A percentile compares a stretch with the other conserved stretches of the same genome.
These are phyloP conservation scores for Bombus breviceps DNA, from an alignment of 1,140 invertebrate genomes.

Conservation along the genomic window DNA sequence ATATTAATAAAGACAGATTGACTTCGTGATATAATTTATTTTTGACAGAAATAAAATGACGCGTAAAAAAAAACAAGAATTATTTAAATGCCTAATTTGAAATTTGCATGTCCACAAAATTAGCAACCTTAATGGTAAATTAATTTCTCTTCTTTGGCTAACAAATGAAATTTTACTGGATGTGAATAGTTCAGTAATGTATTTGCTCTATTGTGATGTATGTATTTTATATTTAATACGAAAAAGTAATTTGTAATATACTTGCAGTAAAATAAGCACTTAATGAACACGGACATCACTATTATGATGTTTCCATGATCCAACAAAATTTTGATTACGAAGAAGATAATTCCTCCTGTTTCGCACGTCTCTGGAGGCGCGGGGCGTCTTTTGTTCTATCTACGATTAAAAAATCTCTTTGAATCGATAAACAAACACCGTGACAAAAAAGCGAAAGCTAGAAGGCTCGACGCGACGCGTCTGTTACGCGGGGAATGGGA, in stretches of 20 bases:
- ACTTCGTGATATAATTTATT: neutral
- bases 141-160: neutral
- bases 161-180: neutral
- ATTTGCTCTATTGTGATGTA: too few relatives aligned
- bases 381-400: neutral
- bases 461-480: neutral
- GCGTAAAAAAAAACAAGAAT: neutral
- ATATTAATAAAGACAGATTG: neutral
- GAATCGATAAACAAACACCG: neutral
- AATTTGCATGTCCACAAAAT: neutral
- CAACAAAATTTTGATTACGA: too few relatives aligned
- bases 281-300: too few relatives aligned
- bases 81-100: neutral
- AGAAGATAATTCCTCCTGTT: neutral
- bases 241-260: too few relatives aligned
- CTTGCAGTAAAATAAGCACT: too few relatives aligned
- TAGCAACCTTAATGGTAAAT: neutral
- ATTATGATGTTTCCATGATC: too few relatives aligned
- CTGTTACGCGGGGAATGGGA: conserved; percentile 30
- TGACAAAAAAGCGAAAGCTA: conserved; percentile 37
- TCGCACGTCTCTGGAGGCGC: neutral
- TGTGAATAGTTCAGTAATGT: too few relatives aligned
- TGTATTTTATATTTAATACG: too few relatives aligned
- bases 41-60: neutral
- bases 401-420: neutral